Percentiles rank a stretch among this genome's conserved stretches.
Conservation (phyloP, 2,888 invertebrate species). For the Lithosia quadra region DNA sequence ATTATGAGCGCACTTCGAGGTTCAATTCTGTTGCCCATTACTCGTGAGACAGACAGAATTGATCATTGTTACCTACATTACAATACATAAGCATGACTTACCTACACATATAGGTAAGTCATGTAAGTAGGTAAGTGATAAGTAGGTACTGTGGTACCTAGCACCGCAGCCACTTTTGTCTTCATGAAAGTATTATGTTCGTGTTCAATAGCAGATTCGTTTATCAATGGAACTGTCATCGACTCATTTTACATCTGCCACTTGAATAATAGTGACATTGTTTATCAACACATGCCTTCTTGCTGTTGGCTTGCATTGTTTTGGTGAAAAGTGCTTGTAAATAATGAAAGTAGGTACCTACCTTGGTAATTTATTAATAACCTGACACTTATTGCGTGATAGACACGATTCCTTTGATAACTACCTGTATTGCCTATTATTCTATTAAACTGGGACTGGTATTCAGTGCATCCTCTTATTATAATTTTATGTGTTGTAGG, state of each 20-base stretch:
- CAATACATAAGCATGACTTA: too few species aligned
- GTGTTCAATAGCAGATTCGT: slow-evolving; percentile 6
- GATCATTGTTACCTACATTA: too few species aligned
- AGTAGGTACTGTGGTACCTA: neutral
- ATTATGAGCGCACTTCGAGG: too few species aligned
- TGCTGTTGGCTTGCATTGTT: slow-evolving; percentile 28
- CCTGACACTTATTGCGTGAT: neutral
- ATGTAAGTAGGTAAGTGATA: too few species aligned
- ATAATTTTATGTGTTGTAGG: too few species aligned
- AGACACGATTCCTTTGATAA: neutral
- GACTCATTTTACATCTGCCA: slow-evolving; percentile 13
- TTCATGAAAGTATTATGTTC: slow-evolving; percentile 1
- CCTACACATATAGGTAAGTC: too few species aligned
- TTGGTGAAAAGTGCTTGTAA: slow-evolving; percentile 17
- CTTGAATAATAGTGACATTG: slow-evolving; percentile 18
- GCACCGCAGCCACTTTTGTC: neutral
- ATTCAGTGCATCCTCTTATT: too few species aligned
- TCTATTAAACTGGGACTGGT: too few species aligned
- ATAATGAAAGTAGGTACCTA: slow-evolving; percentile 16
- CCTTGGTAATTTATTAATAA: too few species aligned
- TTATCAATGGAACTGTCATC: slow-evolving; percentile 7
- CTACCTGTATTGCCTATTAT: too few species aligned
- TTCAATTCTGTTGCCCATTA: too few species aligned
- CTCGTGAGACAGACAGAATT: too few species aligned
- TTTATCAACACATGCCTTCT: slow-evolving; percentile 27